Percentiles rank a stretch among this genome's conserved stretches.
Evolutionary conservation across 1,140 invertebrate species (phyloP).

Genomic region (Drosophila murphyi): DNA sequence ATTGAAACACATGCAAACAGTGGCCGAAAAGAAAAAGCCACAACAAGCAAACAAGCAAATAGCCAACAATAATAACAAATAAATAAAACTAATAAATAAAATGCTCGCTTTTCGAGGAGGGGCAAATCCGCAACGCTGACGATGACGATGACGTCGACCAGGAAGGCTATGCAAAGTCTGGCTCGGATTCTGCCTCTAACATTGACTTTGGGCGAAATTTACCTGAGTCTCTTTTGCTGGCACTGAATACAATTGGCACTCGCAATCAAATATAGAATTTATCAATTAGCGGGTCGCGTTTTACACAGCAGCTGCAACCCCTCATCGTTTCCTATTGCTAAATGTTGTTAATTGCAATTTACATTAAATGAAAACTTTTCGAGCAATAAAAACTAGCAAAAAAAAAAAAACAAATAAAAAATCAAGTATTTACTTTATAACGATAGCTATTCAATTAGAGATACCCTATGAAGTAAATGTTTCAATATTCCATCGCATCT

Average conservation of each 20-base stretch:
- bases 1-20: slow-evolving; percentile 73
- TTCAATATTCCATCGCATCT: background rate
- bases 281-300: slow-evolving; percentile 63
- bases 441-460: slow-evolving; percentile 11
- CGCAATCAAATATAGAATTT: slow-evolving; percentile 46
- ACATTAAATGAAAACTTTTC: slow-evolving; percentile 50
- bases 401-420: slow-evolving; percentile 11
- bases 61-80: slow-evolving; percentile 5
- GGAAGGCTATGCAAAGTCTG: slow-evolving; percentile 71
- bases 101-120: slow-evolving; percentile 23
- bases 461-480: slow-evolving; percentile 28
- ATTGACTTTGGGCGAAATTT: slow-evolving; percentile 35
- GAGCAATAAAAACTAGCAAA: slow-evolving; percentile 33
- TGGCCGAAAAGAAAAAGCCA: slow-evolving; percentile 5
- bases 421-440: background rate
- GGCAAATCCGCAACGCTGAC: slow-evolving; percentile 31
- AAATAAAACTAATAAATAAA: slow-evolving; percentile 22
- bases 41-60: slow-evolving; percentile 7
- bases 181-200: slow-evolving; percentile 5
- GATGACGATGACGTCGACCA: slow-evolving; percentile 33
- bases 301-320: slow-evolving; percentile 31
- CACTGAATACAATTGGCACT: slow-evolving; percentile 26
- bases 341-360: slow-evolving; percentile 73
- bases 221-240: slow-evolving; percentile 29
- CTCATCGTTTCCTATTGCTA: slow-evolving; percentile 53